Conservation (phyloP, 1,140 invertebrate species). For the Zophobas morio region DNA sequence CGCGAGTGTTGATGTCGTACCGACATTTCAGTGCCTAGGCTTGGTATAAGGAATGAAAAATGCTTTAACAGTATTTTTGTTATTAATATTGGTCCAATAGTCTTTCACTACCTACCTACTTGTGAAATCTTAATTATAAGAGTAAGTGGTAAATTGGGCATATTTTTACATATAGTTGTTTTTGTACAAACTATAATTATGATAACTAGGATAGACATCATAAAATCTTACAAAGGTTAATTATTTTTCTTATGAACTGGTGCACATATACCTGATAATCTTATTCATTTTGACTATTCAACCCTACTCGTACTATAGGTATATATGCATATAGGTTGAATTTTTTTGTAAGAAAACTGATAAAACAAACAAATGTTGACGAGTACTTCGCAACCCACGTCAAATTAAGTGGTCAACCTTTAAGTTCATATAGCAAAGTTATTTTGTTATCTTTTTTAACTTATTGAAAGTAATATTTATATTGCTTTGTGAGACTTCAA, state of each 20-base stretch:
- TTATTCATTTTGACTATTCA: no score
- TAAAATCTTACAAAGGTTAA: slow-evolving; percentile 35
- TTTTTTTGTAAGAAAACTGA: background rate
- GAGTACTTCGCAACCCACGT: background rate
- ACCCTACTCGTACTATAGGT: background rate
- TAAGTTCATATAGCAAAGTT: background rate
- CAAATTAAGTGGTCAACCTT: slow-evolving; percentile 1
- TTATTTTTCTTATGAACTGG: background rate
- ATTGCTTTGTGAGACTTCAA: slow-evolving; percentile 41
- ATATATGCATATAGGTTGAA: background rate
- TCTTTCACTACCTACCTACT: slow-evolving; percentile 13
- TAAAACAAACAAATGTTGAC: background rate
- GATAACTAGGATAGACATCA: slow-evolving; percentile 18
- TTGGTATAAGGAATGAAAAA: background rate
- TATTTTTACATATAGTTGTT: slow-evolving; percentile 40
- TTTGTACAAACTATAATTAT: slow-evolving; percentile 39
- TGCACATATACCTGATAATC: slow-evolving; percentile 6
- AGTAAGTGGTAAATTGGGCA: slow-evolving; percentile 34
- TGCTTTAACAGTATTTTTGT: slow-evolving; percentile 3
- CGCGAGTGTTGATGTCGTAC: background rate
- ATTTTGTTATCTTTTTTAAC: slow-evolving; percentile 33
- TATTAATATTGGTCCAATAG: slow-evolving; percentile 28
- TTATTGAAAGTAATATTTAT: slow-evolving; percentile 27
- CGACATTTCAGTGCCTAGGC: slow-evolving; percentile 10
- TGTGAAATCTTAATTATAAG: slow-evolving; percentile 36